Conservation (phyloP, 2,113 vertebrate genomes). For the Siniperca knerii region DNA sequence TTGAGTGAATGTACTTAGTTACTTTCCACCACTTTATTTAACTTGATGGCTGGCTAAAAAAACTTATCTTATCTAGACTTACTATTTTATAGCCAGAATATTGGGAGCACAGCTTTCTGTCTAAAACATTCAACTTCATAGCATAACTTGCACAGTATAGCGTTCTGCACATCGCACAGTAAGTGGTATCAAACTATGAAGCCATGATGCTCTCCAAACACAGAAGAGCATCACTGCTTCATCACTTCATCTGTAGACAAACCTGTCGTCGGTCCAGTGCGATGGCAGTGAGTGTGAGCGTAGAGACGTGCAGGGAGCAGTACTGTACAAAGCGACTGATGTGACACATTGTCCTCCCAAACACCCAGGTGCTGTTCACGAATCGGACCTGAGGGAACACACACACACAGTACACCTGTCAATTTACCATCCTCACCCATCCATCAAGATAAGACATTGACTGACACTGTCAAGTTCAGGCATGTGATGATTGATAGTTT, state of each 20-base stretch:
- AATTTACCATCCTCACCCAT: background rate
- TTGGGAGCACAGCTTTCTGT: background rate
- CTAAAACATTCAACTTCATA: background rate
- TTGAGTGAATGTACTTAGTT: background rate
- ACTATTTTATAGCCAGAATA: background rate
- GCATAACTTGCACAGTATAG: background rate
- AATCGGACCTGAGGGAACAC: conserved; percentile 88
- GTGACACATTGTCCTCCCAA: conserved; percentile 95
- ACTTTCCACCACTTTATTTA: background rate
- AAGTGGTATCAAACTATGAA: background rate
- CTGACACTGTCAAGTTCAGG: background rate
- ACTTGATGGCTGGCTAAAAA: background rate
- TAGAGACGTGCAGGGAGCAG: conserved; percentile 95
- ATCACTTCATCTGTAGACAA: conserved; percentile 17
- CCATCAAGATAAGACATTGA: background rate
- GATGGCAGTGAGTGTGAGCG: conserved; percentile 93
- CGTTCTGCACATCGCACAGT: background rate
- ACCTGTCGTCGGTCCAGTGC: conserved; percentile 96
- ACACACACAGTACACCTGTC: conserved; percentile 6
- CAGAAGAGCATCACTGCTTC: background rate
- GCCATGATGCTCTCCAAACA: background rate
- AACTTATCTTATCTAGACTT: background rate
- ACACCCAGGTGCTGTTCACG: conserved; percentile 95
- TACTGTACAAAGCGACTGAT: conserved; percentile 96
- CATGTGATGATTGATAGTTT: too few species aligned